A percentile compares a stretch with the other conserved stretches of the same genome.
Conservation (phyloP, 2,113 vertebrate species). For the Nothocercus julius region DNA sequence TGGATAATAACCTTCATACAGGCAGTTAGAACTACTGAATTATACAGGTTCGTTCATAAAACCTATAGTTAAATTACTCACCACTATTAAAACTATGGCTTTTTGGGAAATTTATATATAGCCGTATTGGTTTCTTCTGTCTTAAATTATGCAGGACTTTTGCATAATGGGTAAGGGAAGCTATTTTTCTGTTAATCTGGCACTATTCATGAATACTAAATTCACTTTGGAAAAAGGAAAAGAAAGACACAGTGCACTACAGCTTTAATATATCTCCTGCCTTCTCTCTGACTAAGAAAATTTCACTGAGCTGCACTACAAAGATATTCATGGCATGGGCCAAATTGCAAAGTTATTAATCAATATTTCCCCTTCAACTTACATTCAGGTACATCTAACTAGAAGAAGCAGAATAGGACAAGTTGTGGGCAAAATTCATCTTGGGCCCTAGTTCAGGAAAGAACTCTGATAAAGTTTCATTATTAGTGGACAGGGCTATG, state of each 20-base stretch:
- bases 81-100: neutral
- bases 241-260: fast-evolving
- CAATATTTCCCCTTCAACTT: neutral
- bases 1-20: neutral
- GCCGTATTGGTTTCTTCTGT: neutral
- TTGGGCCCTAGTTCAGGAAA: neutral
- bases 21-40: neutral
- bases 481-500: neutral
- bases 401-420: neutral
- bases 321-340: neutral
- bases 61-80: neutral
- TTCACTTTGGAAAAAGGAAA: neutral
- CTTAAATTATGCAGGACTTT: constrained; percentile 15
- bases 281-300: neutral
- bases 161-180: neutral
- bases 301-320: neutral
- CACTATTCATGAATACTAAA: neutral
- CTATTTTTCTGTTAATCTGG: constrained; percentile 28
- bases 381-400: neutral
- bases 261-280: neutral
- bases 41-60: constrained; percentile 2
- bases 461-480: neutral
- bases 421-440: neutral
- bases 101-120: constrained; percentile 7
- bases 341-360: neutral